Percentiles rank a stretch among this genome's conserved stretches.
phyloP scores from a whole-genome alignment of 23 tunicate genomes.

The Trididemnum miniatum region DNA sequence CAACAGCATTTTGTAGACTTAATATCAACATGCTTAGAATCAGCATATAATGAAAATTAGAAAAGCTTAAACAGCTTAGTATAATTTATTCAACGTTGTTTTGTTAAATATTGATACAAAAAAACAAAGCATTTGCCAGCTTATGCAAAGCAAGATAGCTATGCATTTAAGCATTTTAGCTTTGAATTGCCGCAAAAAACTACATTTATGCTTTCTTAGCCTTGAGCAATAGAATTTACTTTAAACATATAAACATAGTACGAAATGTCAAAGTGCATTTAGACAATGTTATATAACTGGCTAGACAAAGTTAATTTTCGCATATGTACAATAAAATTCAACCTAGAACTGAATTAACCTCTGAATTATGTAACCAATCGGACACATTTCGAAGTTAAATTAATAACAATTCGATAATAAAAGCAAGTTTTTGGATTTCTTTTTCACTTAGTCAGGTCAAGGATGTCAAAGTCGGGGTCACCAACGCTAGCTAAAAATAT shows the following conservation, averaged over 20 bases:
- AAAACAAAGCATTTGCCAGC: not conserved
- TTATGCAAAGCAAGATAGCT: not conserved
- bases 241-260: not conserved
- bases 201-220: no score
- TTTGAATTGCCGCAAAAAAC: not conserved
- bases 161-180: not conserved
- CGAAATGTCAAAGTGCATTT: not conserved
- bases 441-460: not conserved
- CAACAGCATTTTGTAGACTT: no score
- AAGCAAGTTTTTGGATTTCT: constrained; percentile 21
- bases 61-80: no score
- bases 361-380: not conserved
- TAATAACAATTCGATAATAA: not conserved
- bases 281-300: not conserved
- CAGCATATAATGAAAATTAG: no score
- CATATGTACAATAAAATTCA: not conserved
- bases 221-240: no score
- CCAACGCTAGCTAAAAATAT: not conserved
- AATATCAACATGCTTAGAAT: no score
- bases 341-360: constrained; percentile 7
- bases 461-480: not conserved
- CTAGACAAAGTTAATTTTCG: not conserved
- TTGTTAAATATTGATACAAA: not conserved
- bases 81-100: no score
- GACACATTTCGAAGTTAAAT: not conserved